Evolutionary conservation across 2,113 vertebrate genomes (phyloP), one percentile per base, ranked within the genome.

Genomic region (Bettongia penicillata): DNA sequence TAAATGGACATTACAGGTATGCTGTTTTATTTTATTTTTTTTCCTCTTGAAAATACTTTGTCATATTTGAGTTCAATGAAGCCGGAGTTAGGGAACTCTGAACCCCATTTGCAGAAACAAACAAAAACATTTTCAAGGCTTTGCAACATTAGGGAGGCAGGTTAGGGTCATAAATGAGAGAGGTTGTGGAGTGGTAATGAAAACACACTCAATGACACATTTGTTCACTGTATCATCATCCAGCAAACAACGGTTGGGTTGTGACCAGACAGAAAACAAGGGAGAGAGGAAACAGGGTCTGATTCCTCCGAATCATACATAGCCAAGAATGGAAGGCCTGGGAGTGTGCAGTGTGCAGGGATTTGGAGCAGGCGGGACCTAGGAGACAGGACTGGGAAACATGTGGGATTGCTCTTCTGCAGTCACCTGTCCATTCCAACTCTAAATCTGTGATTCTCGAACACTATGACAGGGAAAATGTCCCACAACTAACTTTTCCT

Each of bases 1-100:
- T 99, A 99, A 99, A 99, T 99, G 99, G 99, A 99, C 99, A 99
- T 99, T 99, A 99, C 99, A 99, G 99, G 99, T 99, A 99, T 99
- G 99, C 99, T 99, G 99, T 99, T 99, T 99, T 99, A 84, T 84
- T 84, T 22, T 61, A 28, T 61, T 84, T 43, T 77, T n/a, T 84
- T 84, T 43, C n/a, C 68, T 84, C 99, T 99, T 99, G 99, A 99
- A 99, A 99, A 99, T 99, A 98, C 98, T 99, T 99, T 99, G 99
- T 99, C 99, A 99, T 99, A 99, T 99, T 68, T 99, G 98, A 99
- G 99, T 99, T 99, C 98, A 99, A 99, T 99, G 99, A 99, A 99
- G 99, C 98, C 99, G 99, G 99, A 99, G 99, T 98, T 99, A 99
- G 98, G 98, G 98, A 98, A 99, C 98, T 99, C 98, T 99, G 99